Percentiles rank a stretch among this genome's conserved stretches.
Conservation (phyloP, 2,888 invertebrate species). For the Xestia ashworthii region DNA sequence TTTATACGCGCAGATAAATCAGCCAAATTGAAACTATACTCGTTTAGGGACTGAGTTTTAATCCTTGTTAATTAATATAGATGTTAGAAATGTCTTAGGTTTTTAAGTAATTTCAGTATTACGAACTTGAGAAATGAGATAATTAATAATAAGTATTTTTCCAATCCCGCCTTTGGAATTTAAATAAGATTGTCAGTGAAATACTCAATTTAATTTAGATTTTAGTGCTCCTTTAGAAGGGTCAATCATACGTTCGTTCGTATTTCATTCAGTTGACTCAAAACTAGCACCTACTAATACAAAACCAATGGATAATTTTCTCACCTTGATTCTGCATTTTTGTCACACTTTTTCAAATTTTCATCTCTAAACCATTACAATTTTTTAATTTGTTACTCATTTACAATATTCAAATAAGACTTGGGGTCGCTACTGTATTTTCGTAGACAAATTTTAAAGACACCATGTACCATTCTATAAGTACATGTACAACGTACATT, state of each 20-base stretch:
- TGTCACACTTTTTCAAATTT: not conserved
- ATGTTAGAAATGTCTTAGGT: not conserved
- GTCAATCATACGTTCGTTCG: not conserved
- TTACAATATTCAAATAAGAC: slow-evolving; percentile 5
- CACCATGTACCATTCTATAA: not conserved
- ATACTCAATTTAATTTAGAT: slow-evolving; percentile 30
- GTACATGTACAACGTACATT: not conserved
- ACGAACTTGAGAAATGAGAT: not conserved
- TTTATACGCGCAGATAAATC: slow-evolving; percentile 60
- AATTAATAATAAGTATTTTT: not conserved
- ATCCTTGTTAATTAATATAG: slow-evolving; percentile 28
- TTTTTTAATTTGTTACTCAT: slow-evolving; percentile 1
- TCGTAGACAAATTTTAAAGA: slow-evolving; percentile 2
- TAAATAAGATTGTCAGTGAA: not conserved
- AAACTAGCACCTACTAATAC: slow-evolving; percentile 36
- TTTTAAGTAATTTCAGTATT: not conserved
- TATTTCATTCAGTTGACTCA: slow-evolving; percentile 1
- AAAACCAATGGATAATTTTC: not conserved
- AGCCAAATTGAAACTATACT: slow-evolving; percentile 52
- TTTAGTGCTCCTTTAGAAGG: slow-evolving; percentile 40
- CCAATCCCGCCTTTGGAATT: slow-evolving; percentile 14
- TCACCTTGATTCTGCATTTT: slow-evolving; percentile 6
- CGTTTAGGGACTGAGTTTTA: slow-evolving; percentile 13
- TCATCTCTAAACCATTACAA: not conserved
- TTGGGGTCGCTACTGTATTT: slow-evolving; percentile 4